Evolutionary conservation across 2,888 invertebrate species (phyloP).

Genomic region (Lydus trimaculatus): DNA sequence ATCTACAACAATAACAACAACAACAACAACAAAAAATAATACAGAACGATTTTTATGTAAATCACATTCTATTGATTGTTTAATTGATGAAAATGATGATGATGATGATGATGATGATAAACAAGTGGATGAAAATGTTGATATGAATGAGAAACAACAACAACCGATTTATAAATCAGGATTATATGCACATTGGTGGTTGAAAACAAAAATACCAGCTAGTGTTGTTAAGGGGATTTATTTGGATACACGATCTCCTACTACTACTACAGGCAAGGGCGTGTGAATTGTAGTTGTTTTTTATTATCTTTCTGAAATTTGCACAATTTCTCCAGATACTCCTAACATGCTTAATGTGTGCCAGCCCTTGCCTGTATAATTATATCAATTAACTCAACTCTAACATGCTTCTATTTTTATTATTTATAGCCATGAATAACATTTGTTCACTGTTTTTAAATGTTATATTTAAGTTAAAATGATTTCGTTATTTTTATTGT

Average conservation of each 20-base stretch:
- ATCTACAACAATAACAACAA: too few species aligned
- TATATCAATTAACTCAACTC: constrained; percentile 21
- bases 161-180: constrained; percentile 75
- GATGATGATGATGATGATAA: constrained; percentile 19
- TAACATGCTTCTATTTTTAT: constrained; percentile 12
- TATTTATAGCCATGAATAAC: neutral
- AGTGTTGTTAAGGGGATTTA: constrained; percentile 63
- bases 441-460: neutral
- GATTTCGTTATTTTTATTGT: neutral
- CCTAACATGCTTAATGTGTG: constrained; percentile 38
- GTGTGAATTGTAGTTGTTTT: constrained; percentile 38
- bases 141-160: constrained; percentile 44
- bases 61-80: constrained; percentile 50
- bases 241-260: constrained; percentile 53
- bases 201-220: constrained; percentile 83
- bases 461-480: neutral
- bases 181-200: constrained; percentile 92
- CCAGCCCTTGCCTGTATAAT: constrained; percentile 49
- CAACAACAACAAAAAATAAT: neutral
- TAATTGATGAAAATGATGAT: constrained; percentile 36
- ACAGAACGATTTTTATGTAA: constrained; percentile 37
- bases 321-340: constrained; percentile 28
- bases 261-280: constrained; percentile 61
- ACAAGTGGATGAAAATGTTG: constrained; percentile 14
- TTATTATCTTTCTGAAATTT: constrained; percentile 30